Conservation (phyloP, 2,888 invertebrate species). For the Synanthedon vespiformis region DNA sequence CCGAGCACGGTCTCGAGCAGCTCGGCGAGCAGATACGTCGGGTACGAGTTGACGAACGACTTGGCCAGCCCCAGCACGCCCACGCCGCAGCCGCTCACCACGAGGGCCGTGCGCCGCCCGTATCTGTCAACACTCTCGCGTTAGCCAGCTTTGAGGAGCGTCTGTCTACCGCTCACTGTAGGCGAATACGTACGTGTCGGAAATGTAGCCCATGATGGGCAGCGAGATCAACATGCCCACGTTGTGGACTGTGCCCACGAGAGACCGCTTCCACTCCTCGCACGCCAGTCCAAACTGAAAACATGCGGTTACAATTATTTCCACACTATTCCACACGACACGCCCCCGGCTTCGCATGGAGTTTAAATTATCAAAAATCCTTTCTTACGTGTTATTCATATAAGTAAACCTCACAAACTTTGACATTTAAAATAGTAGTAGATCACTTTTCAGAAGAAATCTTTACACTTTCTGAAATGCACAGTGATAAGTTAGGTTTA, state of each 20-base stretch:
- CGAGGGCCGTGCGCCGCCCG: conserved; percentile 73
- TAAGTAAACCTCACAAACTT: too few relatives aligned
- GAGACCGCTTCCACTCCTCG: conserved; percentile 73
- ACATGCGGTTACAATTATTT: not conserved
- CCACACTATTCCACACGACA: not conserved
- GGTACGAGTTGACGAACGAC: conserved; percentile 66
- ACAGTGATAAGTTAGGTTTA: too few relatives aligned
- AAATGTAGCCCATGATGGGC: conserved; percentile 73
- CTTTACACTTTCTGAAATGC: too few relatives aligned
- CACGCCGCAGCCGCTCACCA: conserved; percentile 59
- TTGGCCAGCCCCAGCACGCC: conserved; percentile 65
- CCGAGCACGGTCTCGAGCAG: conserved; percentile 68
- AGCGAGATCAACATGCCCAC: conserved; percentile 74
- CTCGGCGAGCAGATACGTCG: conserved; percentile 62
- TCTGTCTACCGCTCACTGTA: too few relatives aligned
- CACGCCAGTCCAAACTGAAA: conserved; percentile 74
- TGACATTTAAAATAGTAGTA: too few relatives aligned
- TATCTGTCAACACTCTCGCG: conserved; percentile 55
- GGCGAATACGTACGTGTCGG: conserved; percentile 65
- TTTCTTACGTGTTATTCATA: too few relatives aligned
- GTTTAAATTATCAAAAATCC: too few relatives aligned
- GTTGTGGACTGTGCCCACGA: conserved; percentile 76
- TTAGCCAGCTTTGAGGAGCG: too few relatives aligned
- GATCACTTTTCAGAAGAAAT: too few relatives aligned
- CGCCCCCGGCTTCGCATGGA: too few relatives aligned